phyloP scores from a whole-genome alignment of 2,113 vertebrate species.

The Melanerpes aurifrons region DNA sequence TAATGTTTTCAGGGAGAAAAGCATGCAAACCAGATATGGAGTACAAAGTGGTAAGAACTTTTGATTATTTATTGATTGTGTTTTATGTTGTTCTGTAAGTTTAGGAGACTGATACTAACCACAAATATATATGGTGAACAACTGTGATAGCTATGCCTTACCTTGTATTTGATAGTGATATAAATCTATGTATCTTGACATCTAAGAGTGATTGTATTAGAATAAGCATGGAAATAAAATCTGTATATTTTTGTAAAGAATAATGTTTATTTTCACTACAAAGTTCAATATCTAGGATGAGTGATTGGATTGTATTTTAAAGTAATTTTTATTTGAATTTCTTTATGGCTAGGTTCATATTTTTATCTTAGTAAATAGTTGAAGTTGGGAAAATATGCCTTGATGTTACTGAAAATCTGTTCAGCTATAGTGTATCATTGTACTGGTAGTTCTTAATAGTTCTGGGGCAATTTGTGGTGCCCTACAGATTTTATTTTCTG shows the following conservation, averaged over 20 bases:
- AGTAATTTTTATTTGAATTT: not conserved
- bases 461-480: not conserved
- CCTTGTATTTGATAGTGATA: not conserved
- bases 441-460: not conserved
- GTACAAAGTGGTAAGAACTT: constrained; percentile 84
- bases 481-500: not conserved
- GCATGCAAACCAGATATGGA: constrained; percentile 84
- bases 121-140: not conserved
- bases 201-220: not conserved
- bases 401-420: not conserved
- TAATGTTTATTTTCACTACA: not conserved
- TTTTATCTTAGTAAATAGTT: not conserved
- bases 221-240: not conserved
- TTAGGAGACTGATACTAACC: not conserved
- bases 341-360: not conserved
- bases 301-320: not conserved
- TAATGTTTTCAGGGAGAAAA: constrained; percentile 99
- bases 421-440: not conserved
- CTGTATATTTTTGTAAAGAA: not conserved
- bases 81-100: constrained; percentile 7
- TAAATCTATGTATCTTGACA: not conserved
- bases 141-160: not conserved
- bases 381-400: not conserved
- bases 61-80: constrained; percentile 44
- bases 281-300: not conserved